Evolutionary conservation across 1,140 invertebrate genomes (phyloP).

Genomic region (Magallana ariakensis): DNA sequence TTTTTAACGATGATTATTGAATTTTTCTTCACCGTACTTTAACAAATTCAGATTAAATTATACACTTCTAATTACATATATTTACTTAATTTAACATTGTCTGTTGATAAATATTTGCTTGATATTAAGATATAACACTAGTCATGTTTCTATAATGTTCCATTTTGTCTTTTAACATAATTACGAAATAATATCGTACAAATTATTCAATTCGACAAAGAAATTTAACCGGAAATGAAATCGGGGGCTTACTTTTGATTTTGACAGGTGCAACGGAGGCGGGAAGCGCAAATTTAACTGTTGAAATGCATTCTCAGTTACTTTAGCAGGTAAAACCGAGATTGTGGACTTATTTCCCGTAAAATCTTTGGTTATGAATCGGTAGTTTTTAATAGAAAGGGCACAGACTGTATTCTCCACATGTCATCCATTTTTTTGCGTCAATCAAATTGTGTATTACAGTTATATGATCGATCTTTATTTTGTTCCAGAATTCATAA

Average conservation of each 20-base stretch:
- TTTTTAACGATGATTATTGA: not conserved
- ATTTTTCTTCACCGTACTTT: not conserved
- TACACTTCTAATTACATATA: not conserved
- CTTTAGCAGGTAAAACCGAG: not conserved
- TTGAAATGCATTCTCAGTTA: not conserved
- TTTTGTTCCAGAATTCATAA: no score
- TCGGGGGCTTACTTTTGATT: slow-evolving; percentile 13
- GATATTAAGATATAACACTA: no score
- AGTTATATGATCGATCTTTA: no score
- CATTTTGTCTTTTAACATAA: not conserved
- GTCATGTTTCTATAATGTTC: no score
- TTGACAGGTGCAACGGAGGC: slow-evolving; percentile 31
- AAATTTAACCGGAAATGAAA: not conserved
- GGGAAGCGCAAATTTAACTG: slow-evolving; percentile 21
- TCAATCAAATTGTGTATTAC: no score
- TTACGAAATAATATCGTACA: not conserved
- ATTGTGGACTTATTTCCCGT: not conserved
- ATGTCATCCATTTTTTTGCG: no score
- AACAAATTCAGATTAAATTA: not conserved
- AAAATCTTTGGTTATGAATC: no score
- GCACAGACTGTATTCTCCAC: no score
- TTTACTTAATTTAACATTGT: not conserved
- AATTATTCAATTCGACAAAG: not conserved
- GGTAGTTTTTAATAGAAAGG: no score
- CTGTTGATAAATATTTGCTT: not conserved